phyloP scores from a whole-genome alignment of 2,113 vertebrate genomes.

The Mohoua ochrocephala region DNA sequence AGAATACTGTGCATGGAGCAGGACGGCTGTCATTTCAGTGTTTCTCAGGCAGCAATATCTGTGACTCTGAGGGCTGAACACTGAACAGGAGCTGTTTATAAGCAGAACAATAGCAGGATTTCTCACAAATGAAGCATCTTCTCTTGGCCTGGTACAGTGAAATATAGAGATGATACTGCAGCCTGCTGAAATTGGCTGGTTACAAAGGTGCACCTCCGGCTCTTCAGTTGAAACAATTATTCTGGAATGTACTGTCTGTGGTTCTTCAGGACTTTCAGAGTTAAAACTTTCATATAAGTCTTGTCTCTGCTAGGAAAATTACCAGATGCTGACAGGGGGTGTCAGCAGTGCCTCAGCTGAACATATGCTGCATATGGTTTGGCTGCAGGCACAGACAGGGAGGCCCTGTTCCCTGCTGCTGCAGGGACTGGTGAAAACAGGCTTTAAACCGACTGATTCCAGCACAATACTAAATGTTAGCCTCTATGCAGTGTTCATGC shows the following conservation, averaged over 20 bases:
- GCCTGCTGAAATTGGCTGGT: background rate
- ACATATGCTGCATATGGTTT: background rate
- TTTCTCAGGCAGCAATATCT: background rate
- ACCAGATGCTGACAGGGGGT: conserved; percentile 51
- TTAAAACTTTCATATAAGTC: conserved; percentile 11
- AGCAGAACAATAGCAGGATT: background rate
- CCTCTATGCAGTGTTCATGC: background rate
- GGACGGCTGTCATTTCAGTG: background rate
- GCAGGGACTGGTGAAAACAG: background rate
- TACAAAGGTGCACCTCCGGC: background rate
- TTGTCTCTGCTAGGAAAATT: conserved; percentile 16
- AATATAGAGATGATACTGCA: background rate
- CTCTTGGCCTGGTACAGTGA: background rate
- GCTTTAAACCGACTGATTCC: background rate
- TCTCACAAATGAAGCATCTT: background rate
- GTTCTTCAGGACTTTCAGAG: background rate
- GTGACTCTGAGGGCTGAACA: background rate
- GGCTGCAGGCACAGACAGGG: background rate
- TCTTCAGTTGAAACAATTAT: background rate
- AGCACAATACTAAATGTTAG: background rate
- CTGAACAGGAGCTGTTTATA: background rate
- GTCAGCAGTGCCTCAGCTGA: conserved; percentile 40
- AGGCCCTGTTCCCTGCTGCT: background rate
- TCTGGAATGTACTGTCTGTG: background rate
- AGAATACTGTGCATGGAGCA: background rate